A percentile compares a stretch with the other conserved stretches of the same genome.
These are phyloP conservation scores for Pantherophis vulpinus DNA, from an alignment of 2,797 vertebrate species.

Conservation along the genomic window DNA sequence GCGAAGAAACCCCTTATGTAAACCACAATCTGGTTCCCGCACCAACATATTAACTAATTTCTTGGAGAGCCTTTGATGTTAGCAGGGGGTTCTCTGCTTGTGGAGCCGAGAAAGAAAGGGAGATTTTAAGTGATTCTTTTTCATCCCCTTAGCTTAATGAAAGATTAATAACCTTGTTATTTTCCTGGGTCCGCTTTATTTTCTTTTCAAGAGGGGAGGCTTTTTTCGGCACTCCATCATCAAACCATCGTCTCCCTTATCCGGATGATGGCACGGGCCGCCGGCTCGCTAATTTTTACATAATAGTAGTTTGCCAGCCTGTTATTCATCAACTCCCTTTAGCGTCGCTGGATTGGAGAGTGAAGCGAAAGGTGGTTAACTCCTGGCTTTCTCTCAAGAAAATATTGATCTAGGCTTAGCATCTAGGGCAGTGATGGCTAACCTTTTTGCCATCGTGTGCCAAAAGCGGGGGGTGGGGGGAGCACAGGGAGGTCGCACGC, in stretches of 20 bases:
- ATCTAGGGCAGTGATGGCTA: too few relatives aligned
- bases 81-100: slow-evolving; percentile 91
- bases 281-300: background rate
- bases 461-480: too few relatives aligned
- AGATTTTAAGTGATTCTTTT: slow-evolving; percentile 99
- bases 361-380: background rate
- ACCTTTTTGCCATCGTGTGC: too few relatives aligned
- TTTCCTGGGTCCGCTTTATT: slow-evolving; percentile 86
- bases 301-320: too few relatives aligned
- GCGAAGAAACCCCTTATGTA: slow-evolving; percentile 76
- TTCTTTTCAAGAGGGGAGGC: slow-evolving; percentile 52
- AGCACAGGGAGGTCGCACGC: too few relatives aligned
- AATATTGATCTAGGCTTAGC: too few relatives aligned
- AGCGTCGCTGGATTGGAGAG: background rate
- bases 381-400: background rate
- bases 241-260: slow-evolving; percentile 71
- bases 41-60: slow-evolving; percentile 91
- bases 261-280: slow-evolving; percentile 73
- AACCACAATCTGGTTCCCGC: slow-evolving; percentile 86
- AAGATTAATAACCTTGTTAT: slow-evolving; percentile 99
- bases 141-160: slow-evolving; percentile 98
- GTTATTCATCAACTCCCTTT: background rate
- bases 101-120: slow-evolving; percentile 88
- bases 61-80: slow-evolving; percentile 92
- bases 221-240: slow-evolving; percentile 78